Conservation (phyloP, 1,140 invertebrate species). For the Leguminivora glycinivorella region DNA sequence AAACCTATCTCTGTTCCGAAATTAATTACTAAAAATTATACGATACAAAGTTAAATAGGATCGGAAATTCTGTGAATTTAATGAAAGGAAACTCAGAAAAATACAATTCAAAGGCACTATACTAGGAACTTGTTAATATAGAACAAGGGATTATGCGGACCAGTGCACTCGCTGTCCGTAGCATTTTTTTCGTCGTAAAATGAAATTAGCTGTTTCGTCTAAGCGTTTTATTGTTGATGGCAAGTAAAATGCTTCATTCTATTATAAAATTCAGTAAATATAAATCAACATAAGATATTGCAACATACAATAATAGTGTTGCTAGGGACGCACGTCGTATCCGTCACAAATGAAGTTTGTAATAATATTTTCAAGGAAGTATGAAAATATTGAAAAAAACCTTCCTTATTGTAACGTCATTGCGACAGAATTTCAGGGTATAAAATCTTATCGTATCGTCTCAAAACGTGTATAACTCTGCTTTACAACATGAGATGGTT, state of each 20-base stretch:
- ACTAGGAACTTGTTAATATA: not conserved
- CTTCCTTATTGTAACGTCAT: no score
- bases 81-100: not conserved
- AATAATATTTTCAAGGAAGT: no score
- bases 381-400: no score
- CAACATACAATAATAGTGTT: not conserved
- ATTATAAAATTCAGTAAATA: not conserved
- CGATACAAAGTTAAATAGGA: no score
- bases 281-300: not conserved
- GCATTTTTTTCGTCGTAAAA: not conserved
- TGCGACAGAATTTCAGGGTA: no score
- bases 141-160: not conserved
- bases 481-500: no score
- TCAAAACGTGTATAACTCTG: no score
- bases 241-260: not conserved
- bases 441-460: no score
- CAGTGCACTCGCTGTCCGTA: slow-evolving; percentile 1
- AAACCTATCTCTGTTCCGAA: no score
- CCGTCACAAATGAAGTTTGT: no score
- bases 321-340: not conserved
- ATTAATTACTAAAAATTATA: no score
- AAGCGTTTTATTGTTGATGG: slow-evolving; percentile 5
- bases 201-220: slow-evolving; percentile 2
- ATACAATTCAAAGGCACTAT: not conserved
- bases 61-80: not conserved